These are phyloP conservation scores for Vireo griseus DNA, from an alignment of 2,797 vertebrate species.

Conservation along the genomic window DNA sequence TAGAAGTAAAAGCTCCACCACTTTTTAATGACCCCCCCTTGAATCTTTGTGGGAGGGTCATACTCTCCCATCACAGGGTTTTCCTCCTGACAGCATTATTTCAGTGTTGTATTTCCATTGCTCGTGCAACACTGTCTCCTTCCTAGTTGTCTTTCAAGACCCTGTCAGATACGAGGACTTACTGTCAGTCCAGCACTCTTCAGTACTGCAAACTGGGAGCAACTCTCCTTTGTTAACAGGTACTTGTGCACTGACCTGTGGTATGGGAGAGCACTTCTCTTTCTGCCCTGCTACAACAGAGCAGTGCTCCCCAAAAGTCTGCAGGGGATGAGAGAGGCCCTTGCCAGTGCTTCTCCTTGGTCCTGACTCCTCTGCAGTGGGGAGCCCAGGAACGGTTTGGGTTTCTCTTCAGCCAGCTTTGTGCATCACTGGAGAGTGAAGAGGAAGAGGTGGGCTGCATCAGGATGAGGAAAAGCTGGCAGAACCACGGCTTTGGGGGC, in stretches of 20 bases:
- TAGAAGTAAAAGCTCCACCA: not conserved
- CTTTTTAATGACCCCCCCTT: not conserved
- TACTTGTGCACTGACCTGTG: not conserved
- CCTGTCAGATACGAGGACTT: not conserved
- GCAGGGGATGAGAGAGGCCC: not conserved
- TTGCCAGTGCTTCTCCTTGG: not conserved
- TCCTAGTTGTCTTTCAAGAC: not conserved
- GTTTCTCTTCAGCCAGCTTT: not conserved
- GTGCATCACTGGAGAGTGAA: not conserved
- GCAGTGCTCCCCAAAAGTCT: not conserved
- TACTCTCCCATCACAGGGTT: not conserved
- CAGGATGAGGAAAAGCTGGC: not conserved
- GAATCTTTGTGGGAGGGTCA: not conserved
- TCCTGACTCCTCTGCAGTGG: not conserved
- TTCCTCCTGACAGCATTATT: not conserved
- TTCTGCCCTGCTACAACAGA: not conserved
- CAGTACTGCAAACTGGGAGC: not conserved
- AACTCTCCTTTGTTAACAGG: not conserved
- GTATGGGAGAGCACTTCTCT: not conserved
- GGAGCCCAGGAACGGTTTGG: not conserved
- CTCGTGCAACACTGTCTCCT: rapidly evolving
- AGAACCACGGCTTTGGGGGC: not conserved
- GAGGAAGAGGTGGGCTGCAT: not conserved
- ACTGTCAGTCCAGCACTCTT: not conserved
- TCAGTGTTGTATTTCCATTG: not conserved